phyloP scores from a whole-genome alignment of 2,888 invertebrate genomes.

The Tiphia femorata region DNA sequence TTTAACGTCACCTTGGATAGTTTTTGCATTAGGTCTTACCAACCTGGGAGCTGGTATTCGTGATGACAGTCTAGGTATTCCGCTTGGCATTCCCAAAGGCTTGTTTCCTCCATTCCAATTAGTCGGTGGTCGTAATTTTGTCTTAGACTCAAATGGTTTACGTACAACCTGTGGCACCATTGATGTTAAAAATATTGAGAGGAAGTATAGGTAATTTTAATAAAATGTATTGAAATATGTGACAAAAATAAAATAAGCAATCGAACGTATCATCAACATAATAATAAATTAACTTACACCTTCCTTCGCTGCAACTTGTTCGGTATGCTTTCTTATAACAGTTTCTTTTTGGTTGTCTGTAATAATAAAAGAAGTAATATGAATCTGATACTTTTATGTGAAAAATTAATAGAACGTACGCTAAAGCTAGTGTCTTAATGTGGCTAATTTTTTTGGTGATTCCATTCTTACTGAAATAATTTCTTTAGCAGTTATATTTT shows the following conservation, averaged over 20 bases:
- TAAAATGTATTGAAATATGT: too few relatives aligned
- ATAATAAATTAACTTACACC: conserved; percentile 17
- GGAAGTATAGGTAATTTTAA: too few relatives aligned
- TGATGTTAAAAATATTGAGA: too few relatives aligned
- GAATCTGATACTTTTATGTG: conserved; percentile 3
- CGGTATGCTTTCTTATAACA: conserved; percentile 14
- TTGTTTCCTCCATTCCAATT: conserved; percentile 50
- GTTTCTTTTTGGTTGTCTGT: conserved; percentile 22
- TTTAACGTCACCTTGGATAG: conserved; percentile 31
- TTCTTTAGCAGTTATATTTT: neutral
- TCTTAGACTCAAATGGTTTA: conserved; percentile 42
- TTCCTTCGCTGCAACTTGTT: conserved; percentile 13
- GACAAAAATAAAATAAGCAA: too few relatives aligned
- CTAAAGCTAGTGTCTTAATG: too few relatives aligned
- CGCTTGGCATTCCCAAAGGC: conserved; percentile 48
- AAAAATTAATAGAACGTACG: too few relatives aligned
- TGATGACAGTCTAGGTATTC: conserved; percentile 65
- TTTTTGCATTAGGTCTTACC: conserved; percentile 29
- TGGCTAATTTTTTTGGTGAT: too few relatives aligned
- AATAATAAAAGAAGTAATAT: conserved; percentile 4
- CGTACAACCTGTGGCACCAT: conserved; percentile 26
- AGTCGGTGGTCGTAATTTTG: conserved; percentile 56
- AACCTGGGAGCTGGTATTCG: conserved; percentile 58
- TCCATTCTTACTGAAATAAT: neutral
- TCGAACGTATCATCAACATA: too few relatives aligned